Base-by-base conservation (phyloP, 2,113 vertebrate genomes). In the Agapornis roseicollis region DNA sequence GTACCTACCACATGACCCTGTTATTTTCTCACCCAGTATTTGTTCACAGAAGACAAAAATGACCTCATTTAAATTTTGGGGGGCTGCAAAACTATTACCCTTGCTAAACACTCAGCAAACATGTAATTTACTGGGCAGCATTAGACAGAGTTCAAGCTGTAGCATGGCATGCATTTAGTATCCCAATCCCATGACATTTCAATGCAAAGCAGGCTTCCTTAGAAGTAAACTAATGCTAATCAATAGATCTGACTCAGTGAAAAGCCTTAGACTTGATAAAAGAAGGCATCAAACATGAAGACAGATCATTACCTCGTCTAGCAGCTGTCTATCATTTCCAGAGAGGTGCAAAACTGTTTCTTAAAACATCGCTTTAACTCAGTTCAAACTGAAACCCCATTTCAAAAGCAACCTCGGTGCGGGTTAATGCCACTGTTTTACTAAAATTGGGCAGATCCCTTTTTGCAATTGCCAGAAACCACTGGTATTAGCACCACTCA, bases 91-190 rank as follows among this genome's bases (percentile, higher is more conserved):
- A 79, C 92, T 91, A 96, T 80, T 95, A 94, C 39, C 81, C 60
- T 81, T 90, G 84, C 95, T 96, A 84, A 97, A 91, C 80, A 92
- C 82, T 95, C 74, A 66, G 85, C 88, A 98, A 97, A 97, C 95
- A 92, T 81, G 63, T 98, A 98, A 97, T 98, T 96, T 97, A 91
- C 94, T 69, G 28, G 11, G 92, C 94, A 97, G 97, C 97, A 97
- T 95, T 92, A 72, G 88, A 60, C 50, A 94, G 95, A 92, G 91
- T 92, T 98, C 96, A 94, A 91, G 97, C 96, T 94, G 83, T 96
- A 89, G 91, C 90, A 91, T 77, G 92, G 92, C 77, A 93, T 58
- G 64, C 63, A 80, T 90, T 93, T 93, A 88, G 58, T 69, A 96
- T 87, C 83, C 86, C 72, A 80, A 90, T 69, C 70, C 90, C 65